phyloP scores from a whole-genome alignment of 2,888 invertebrate species.

The Clivina fossor region DNA sequence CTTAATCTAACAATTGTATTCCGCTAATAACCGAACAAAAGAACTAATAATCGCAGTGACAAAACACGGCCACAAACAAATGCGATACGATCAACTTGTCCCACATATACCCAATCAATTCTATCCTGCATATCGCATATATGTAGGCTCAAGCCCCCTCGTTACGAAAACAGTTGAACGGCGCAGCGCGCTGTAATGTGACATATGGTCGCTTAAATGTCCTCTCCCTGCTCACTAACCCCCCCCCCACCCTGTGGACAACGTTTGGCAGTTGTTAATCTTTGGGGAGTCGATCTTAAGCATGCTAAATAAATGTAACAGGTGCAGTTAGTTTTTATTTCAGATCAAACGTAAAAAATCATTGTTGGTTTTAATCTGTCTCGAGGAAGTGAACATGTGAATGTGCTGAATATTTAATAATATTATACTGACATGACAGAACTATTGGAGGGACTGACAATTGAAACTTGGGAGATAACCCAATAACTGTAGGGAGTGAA shows the following conservation, averaged over 20 bases:
- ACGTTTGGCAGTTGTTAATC: background rate
- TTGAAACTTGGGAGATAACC: too few species aligned
- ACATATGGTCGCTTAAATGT: conserved; percentile 6
- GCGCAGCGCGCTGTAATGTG: background rate
- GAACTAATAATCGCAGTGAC: conserved; percentile 42
- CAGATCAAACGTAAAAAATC: background rate
- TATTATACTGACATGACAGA: conserved; percentile 9
- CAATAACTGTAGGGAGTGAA: background rate
- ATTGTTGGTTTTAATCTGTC: conserved; percentile 8
- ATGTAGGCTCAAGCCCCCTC: too few species aligned
- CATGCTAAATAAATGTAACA: background rate
- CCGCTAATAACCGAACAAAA: conserved; percentile 41
- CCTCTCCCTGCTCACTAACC: background rate
- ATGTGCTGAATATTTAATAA: conserved; percentile 17
- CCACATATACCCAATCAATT: too few species aligned
- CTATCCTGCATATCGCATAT: too few species aligned
- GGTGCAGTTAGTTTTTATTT: background rate
- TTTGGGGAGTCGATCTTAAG: background rate
- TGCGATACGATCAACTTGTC: conserved; percentile 24
- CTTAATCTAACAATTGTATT: conserved; percentile 12
- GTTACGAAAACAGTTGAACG: too few species aligned
- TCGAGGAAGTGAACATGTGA: conserved; percentile 14
- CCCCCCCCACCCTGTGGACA: background rate
- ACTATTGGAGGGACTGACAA: too few species aligned
- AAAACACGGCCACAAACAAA: conserved; percentile 39